phyloP scores from a whole-genome alignment of 1,140 invertebrate species.

The Matsumurasca onukii region DNA sequence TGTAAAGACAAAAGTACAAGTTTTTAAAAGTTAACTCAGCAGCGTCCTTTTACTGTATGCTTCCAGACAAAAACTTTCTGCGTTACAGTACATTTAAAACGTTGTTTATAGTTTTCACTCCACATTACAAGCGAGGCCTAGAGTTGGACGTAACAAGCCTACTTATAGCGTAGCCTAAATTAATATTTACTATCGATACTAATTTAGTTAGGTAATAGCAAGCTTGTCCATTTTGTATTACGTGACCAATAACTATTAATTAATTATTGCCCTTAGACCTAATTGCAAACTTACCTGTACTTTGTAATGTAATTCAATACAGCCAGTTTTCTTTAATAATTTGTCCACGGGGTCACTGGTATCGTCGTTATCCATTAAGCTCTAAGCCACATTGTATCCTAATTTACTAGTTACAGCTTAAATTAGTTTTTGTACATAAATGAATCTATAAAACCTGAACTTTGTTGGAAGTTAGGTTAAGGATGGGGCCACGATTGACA shows the following conservation, averaged over 20 bases:
- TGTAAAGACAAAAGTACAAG: no score
- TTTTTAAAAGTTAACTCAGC: no score
- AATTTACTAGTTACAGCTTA: no score
- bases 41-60: no score
- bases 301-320: conserved; percentile 82
- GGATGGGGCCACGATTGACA: no score
- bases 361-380: conserved; percentile 45
- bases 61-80: no score
- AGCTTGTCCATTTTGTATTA: not conserved
- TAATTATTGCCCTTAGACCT: not conserved
- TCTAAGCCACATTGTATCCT: no score
- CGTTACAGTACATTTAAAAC: no score
- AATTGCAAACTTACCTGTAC: conserved; percentile 61
- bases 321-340: conserved; percentile 84
- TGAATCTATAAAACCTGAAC: no score
- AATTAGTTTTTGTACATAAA: no score
- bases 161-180: not conserved
- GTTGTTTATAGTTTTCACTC: no score
- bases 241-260: not conserved
- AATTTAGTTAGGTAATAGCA: not conserved
- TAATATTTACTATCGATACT: not conserved
- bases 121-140: not conserved
- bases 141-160: not conserved
- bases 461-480: no score
- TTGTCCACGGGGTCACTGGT: conserved; percentile 74